Conservation (phyloP, 2,797 vertebrate species). For the Chelidonichthys spinosus region DNA sequence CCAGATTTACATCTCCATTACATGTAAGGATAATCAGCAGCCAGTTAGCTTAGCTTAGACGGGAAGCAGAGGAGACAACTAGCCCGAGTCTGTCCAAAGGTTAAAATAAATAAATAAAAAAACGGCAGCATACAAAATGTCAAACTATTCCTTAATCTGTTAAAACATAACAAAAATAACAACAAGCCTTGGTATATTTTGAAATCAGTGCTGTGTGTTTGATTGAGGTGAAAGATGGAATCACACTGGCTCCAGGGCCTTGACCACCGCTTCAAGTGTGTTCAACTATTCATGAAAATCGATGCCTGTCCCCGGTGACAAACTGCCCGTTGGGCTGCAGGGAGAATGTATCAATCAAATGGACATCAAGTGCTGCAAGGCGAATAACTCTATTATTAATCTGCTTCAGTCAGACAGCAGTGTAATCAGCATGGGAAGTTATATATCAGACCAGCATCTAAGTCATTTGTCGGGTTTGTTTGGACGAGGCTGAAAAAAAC, state of each 20-base stretch:
- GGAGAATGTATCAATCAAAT: constrained; percentile 39
- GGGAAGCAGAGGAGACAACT: not conserved
- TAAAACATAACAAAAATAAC: constrained; percentile 11
- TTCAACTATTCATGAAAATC: constrained; percentile 48
- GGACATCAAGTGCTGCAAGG: constrained; percentile 41
- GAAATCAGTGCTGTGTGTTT: constrained; percentile 9
- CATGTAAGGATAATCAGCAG: constrained; percentile 2
- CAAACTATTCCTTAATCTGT: constrained; percentile 6
- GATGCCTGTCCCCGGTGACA: constrained; percentile 51
- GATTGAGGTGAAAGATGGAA: constrained; percentile 23
- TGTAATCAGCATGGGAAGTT: constrained; percentile 40
- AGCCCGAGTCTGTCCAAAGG: not conserved
- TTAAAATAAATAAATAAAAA: not conserved
- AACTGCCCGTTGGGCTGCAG: constrained; percentile 37
- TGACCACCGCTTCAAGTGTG: constrained; percentile 14
- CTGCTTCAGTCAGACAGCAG: constrained; percentile 31
- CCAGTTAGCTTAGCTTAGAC: constrained; percentile 4
- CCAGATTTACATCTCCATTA: not conserved
- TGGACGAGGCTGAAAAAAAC: constrained; percentile 30
- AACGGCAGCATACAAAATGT: constrained; percentile 1
- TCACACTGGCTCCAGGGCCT: constrained; percentile 26
- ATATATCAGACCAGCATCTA: constrained; percentile 33
- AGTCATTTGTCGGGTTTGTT: constrained; percentile 27
- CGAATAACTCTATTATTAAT: constrained; percentile 42
- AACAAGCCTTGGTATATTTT: not conserved